Percentiles rank a stretch among this genome's conserved stretches.
Conservation (phyloP, 2,113 vertebrate species). For the Serilophus lunatus region DNA sequence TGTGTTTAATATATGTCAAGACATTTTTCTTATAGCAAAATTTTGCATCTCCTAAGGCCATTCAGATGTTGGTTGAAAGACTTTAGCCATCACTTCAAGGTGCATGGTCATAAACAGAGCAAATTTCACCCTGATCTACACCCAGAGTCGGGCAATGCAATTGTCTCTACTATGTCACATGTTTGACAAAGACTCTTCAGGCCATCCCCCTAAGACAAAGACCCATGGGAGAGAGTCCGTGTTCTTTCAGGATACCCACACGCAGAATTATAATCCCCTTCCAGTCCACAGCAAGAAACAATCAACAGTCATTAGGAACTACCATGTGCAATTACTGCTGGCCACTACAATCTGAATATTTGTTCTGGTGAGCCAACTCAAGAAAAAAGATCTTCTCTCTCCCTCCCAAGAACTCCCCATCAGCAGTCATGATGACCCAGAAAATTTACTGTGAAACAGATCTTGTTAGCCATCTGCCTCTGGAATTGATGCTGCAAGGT, state of each 20-base stretch:
- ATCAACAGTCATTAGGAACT: not conserved
- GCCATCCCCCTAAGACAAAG: not conserved
- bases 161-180: not conserved
- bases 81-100: not conserved
- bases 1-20: not conserved
- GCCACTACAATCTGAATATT: not conserved
- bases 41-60: not conserved
- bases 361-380: not conserved
- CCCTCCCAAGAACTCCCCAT: not conserved
- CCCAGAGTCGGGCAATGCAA: fast-evolving
- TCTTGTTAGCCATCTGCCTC: not conserved
- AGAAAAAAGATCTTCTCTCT: not conserved
- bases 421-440: not conserved
- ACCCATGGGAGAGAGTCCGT: not conserved
- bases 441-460: not conserved
- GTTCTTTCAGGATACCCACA: not conserved
- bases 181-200: not conserved
- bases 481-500: not conserved
- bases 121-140: fast-evolving
- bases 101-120: not conserved
- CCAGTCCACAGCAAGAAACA: not conserved
- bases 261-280: not conserved
- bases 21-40: not conserved
- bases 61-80: not conserved
- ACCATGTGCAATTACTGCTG: not conserved